These are phyloP conservation scores for Teleopsis dalmanni DNA, from an alignment of 1,140 invertebrate genomes.

Conservation along the genomic window DNA sequence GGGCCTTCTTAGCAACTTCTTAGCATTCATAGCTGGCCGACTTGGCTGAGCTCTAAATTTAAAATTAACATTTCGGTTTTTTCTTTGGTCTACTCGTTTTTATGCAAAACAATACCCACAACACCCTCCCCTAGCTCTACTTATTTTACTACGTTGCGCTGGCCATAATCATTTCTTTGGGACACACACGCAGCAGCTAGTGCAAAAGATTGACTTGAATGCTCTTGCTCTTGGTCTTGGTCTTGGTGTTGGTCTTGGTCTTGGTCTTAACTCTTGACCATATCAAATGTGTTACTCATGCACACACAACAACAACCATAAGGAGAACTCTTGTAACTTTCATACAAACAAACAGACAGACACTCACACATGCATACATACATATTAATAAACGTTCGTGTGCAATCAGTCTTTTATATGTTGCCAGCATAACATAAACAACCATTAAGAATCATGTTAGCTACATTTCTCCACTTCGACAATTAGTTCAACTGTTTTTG, in stretches of 20 bases:
- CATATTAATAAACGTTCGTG: too few species aligned
- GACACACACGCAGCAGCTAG: conserved; percentile 2
- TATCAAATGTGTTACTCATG: too few species aligned
- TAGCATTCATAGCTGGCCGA: background rate
- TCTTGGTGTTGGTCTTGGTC: too few species aligned
- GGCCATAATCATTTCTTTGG: conserved; percentile 6
- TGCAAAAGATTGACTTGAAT: too few species aligned
- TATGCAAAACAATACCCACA: conserved; percentile 4
- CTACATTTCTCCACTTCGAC: background rate
- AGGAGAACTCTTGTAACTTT: too few species aligned
- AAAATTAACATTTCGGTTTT: conserved; percentile 37
- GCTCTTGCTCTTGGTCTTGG: too few species aligned
- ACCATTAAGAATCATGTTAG: conserved; percentile 9
- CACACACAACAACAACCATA: too few species aligned
- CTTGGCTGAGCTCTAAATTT: conserved; percentile 35
- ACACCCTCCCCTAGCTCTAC: background rate
- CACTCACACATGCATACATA: background rate
- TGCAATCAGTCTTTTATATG: too few species aligned
- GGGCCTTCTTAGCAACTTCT: conserved; percentile 24
- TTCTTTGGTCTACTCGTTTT: background rate
- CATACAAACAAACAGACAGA: background rate
- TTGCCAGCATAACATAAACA: conserved; percentile 6
- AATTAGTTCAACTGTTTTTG: conserved; percentile 11
- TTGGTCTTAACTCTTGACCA: too few species aligned
- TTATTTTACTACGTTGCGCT: conserved; percentile 7